phyloP scores from a whole-genome alignment of 2,797 vertebrate species.

The Pangasius larnaudii region DNA sequence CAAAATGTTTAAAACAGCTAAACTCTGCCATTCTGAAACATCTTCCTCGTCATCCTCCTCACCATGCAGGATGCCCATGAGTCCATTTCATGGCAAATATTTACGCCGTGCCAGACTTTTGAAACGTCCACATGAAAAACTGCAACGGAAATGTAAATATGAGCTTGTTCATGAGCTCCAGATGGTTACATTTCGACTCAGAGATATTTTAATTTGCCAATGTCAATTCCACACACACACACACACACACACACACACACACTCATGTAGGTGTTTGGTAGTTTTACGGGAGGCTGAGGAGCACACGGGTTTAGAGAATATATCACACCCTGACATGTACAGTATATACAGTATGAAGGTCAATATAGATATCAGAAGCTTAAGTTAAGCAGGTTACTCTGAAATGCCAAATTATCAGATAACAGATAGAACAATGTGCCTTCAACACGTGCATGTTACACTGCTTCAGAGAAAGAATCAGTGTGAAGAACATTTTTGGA shows the following conservation, averaged over 20 bases:
- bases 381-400: background rate
- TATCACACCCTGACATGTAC: background rate
- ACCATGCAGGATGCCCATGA: background rate
- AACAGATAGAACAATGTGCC: background rate
- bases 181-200: background rate
- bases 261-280: background rate
- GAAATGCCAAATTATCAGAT: background rate
- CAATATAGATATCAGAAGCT: background rate
- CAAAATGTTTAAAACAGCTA: background rate
- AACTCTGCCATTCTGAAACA: background rate
- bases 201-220: background rate
- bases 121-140: background rate
- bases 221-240: background rate
- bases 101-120: background rate
- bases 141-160: background rate
- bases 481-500: no score
- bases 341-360: background rate
- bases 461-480: no score
- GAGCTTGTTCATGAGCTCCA: background rate
- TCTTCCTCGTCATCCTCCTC: background rate
- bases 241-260: background rate
- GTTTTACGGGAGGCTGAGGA: background rate
- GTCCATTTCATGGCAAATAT: background rate
- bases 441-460: background rate
- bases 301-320: background rate